Conservation (phyloP, 1,140 invertebrate genomes). For the Phortica variegata region DNA sequence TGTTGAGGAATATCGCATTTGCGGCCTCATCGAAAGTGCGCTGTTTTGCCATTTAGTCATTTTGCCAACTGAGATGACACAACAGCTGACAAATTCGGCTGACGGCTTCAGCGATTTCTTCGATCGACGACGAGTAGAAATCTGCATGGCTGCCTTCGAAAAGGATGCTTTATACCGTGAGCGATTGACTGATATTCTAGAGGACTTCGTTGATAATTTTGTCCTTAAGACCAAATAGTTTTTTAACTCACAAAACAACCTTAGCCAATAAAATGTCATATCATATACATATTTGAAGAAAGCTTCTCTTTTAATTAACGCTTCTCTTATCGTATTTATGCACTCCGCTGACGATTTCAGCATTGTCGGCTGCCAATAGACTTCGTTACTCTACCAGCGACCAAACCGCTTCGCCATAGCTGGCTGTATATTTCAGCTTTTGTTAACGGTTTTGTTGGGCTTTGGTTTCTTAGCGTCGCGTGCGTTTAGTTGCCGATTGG, state of each 20-base stretch:
- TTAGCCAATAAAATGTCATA: constrained; percentile 6
- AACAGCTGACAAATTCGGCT: constrained; percentile 49
- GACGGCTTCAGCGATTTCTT: constrained; percentile 55
- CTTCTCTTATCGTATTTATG: too few species aligned
- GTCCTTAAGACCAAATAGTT: constrained; percentile 27
- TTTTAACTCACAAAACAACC: constrained; percentile 3
- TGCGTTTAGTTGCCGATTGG: constrained; percentile 36
- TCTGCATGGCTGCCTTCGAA: constrained; percentile 57
- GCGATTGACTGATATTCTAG: constrained; percentile 57
- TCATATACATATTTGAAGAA: too few species aligned
- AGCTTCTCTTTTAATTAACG: too few species aligned
- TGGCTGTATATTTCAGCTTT: too few species aligned
- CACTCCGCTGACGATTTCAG: too few species aligned
- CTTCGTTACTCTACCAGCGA: too few species aligned
- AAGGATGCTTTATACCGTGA: constrained; percentile 50
- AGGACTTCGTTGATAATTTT: constrained; percentile 59
- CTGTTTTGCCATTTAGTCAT: constrained; percentile 59
- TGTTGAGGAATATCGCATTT: constrained; percentile 56
- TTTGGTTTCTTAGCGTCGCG: constrained; percentile 8
- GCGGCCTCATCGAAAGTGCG: constrained; percentile 59
- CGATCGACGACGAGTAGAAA: constrained; percentile 55
- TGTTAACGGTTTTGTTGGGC: constrained; percentile 11
- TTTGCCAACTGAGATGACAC: constrained; percentile 45
- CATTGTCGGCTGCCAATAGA: too few species aligned
- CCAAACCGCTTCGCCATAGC: too few species aligned